Conservation (phyloP, 2,888 invertebrate species). For the Rhamphomyia laevipes region DNA sequence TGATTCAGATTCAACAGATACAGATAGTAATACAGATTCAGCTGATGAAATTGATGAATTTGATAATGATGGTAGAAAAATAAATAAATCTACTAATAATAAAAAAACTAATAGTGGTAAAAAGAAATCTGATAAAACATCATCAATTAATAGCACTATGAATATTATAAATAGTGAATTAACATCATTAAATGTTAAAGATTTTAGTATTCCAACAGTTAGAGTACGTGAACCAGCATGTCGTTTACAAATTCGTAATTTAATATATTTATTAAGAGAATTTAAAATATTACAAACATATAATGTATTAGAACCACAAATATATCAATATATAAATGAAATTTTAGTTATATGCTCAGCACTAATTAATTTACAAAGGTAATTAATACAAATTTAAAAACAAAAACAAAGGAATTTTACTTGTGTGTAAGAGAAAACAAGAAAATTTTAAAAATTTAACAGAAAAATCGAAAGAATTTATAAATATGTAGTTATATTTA, state of each 20-base stretch:
- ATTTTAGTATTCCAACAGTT: slow-evolving; percentile 30
- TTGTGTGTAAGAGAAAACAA: no score
- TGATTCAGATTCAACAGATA: slow-evolving; percentile 15
- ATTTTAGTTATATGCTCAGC: slow-evolving; percentile 31
- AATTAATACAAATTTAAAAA: slow-evolving; percentile 6
- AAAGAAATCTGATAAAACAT: slow-evolving; percentile 7
- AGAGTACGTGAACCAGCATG: slow-evolving; percentile 29
- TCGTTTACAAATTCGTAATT: slow-evolving; percentile 29
- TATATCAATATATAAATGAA: slow-evolving; percentile 33
- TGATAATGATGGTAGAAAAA: slow-evolving; percentile 10
- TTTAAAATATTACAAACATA: slow-evolving; percentile 30
- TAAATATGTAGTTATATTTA: no score
- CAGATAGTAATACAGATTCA: slow-evolving; percentile 25
- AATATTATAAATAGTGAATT: slow-evolving; percentile 28
- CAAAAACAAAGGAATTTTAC: no score
- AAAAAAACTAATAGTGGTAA: slow-evolving; percentile 9
- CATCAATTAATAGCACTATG: slow-evolving; percentile 16
- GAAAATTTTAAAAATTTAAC: no score
- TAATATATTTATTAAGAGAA: slow-evolving; percentile 27
- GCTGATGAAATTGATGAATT: slow-evolving; percentile 24
- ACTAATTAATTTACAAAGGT: slow-evolving; percentile 31
- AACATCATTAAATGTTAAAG: slow-evolving; percentile 27
- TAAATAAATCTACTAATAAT: slow-evolving; percentile 16
- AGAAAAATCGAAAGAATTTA: no score
- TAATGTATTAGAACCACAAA: slow-evolving; percentile 26